phyloP scores from a whole-genome alignment of 2,888 invertebrate species.

The Polymixis flavicincta region DNA sequence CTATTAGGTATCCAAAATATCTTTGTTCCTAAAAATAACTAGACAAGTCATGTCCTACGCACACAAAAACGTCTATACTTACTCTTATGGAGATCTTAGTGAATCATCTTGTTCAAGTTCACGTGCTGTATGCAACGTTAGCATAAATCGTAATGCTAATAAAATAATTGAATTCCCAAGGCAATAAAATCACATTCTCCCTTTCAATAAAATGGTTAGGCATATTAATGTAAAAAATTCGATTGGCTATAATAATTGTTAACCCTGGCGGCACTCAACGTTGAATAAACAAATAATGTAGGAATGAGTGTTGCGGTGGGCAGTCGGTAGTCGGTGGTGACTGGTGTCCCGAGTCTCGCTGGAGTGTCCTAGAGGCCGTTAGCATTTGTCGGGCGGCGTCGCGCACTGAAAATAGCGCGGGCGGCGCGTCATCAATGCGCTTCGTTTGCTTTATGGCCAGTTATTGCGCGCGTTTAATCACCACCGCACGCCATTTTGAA shows the following conservation, averaged over 20 bases:
- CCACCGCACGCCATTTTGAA: slow-evolving; percentile 83
- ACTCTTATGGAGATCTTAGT: slow-evolving; percentile 36
- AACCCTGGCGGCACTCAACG: slow-evolving; percentile 47
- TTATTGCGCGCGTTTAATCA: slow-evolving; percentile 89
- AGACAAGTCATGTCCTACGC: slow-evolving; percentile 25
- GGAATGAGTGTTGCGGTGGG: slow-evolving; percentile 56
- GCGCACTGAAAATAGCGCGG: slow-evolving; percentile 86
- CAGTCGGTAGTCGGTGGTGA: slow-evolving; percentile 32
- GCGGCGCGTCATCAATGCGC: slow-evolving; percentile 86
- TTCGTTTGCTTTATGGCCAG: slow-evolving; percentile 87
- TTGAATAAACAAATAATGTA: slow-evolving; percentile 63
- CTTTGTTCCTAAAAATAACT: slow-evolving; percentile 26
- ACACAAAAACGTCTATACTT: slow-evolving; percentile 16
- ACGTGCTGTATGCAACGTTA: slow-evolving; percentile 8
- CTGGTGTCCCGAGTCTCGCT: slow-evolving; percentile 70
- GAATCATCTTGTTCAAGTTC: slow-evolving; percentile 51
- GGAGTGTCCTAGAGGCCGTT: slow-evolving; percentile 89
- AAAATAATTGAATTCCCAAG: slow-evolving; percentile 38
- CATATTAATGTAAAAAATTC: slow-evolving; percentile 48
- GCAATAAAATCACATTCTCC: slow-evolving; percentile 33
- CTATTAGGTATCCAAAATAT: not conserved
- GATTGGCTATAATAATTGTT: slow-evolving; percentile 49
- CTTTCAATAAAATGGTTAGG: slow-evolving; percentile 46
- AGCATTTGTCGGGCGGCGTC: slow-evolving; percentile 89
- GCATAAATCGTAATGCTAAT: slow-evolving; percentile 14